Percentiles rank a stretch among this genome's conserved stretches.
Conservation (phyloP, 2,797 vertebrate genomes). For the Psittacula echo region DNA sequence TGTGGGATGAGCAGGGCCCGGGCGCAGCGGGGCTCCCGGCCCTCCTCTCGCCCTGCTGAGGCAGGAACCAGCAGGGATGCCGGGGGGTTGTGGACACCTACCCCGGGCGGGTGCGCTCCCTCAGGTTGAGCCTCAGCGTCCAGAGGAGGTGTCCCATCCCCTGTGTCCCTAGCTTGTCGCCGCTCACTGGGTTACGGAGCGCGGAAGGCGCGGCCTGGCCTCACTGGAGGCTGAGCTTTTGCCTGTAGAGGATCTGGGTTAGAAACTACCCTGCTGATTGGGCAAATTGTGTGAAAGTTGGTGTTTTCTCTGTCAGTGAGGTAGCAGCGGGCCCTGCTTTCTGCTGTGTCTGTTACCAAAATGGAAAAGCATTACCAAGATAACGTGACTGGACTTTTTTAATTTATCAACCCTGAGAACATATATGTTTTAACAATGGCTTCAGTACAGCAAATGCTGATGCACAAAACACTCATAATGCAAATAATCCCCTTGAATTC, state of each 20-base stretch:
- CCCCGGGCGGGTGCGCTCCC: neutral
- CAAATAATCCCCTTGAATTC: neutral
- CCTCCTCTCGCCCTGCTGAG: neutral
- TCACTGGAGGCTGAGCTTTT: too few relatives aligned
- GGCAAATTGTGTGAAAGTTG: neutral
- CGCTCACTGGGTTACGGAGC: accelerated
- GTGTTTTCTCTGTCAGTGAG: accelerated
- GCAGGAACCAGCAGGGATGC: neutral
- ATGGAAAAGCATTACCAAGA: neutral
- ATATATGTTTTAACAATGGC: accelerated
- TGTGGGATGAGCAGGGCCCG: neutral
- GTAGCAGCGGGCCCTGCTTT: neutral
- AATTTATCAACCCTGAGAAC: neutral
- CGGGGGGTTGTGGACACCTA: neutral
- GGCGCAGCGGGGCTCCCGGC: neutral
- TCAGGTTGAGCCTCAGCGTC: too few relatives aligned
- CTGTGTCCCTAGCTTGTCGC: accelerated
- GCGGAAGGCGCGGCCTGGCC: neutral
- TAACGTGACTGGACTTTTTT: neutral
- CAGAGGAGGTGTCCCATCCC: neutral
- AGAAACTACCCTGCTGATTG: neutral
- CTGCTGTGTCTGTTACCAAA: neutral
- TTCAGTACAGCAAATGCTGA: neutral
- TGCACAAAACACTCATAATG: neutral
- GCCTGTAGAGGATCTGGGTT: neutral